Conservation (phyloP, 92 coral and sea anemone species). For the Palythoa heliodiscus region DNA sequence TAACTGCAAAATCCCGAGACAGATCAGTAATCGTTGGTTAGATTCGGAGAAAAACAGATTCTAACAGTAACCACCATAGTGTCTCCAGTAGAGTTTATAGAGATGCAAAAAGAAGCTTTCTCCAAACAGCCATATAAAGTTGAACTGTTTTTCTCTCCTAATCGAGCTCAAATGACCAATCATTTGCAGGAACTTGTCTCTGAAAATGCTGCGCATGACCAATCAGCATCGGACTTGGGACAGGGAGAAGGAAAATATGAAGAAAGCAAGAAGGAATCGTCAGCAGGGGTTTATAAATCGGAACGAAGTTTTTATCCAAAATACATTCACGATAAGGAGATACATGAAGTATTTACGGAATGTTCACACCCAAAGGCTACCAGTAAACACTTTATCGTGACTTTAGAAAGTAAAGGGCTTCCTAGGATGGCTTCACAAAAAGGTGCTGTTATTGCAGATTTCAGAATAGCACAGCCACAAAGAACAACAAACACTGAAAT, state of each 20-base stretch:
- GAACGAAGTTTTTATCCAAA: conserved; percentile 15
- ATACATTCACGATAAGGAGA: not conserved
- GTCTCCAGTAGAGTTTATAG: not conserved
- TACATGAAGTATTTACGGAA: too few relatives aligned
- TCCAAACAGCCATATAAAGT: conserved; percentile 24
- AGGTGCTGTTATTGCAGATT: too few relatives aligned
- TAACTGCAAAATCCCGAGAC: too few relatives aligned
- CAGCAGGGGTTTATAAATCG: not conserved
- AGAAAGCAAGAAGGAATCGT: not conserved
- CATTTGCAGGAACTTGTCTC: not conserved
- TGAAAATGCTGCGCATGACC: not conserved
- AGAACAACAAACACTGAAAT: too few relatives aligned
- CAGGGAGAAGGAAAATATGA: not conserved
- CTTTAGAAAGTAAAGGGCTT: too few relatives aligned
- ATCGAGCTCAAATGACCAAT: not conserved
- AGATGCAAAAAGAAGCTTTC: not conserved
- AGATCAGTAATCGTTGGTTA: too few relatives aligned
- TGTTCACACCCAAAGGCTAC: too few relatives aligned
- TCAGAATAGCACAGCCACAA: not conserved
- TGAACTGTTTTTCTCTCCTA: conserved; percentile 21
- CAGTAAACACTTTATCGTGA: too few relatives aligned
- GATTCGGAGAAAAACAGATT: not conserved
- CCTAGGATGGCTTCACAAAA: too few relatives aligned
- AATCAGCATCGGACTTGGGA: not conserved
- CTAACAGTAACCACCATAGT: not conserved